A percentile compares a stretch with the other conserved stretches of the same genome.
These are phyloP conservation scores for Rynchops niger DNA, from an alignment of 2,113 vertebrate species.

Conservation along the genomic window DNA sequence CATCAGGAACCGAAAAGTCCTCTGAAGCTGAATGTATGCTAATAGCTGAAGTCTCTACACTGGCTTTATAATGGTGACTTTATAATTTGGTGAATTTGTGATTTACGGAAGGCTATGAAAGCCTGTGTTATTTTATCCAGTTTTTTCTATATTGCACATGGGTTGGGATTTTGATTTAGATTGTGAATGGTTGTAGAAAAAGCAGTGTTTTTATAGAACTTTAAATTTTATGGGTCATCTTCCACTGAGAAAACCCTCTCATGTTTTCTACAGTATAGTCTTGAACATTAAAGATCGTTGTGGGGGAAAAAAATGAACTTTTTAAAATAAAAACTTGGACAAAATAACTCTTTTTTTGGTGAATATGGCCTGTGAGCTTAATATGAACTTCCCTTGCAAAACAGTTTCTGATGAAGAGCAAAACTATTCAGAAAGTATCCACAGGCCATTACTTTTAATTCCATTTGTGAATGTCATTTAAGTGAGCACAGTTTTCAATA, in stretches of 20 bases:
- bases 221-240: background rate
- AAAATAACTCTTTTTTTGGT: background rate
- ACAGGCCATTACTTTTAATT: conserved; percentile 30
- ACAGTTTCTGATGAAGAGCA: background rate
- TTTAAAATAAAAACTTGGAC: background rate
- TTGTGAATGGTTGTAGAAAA: background rate
- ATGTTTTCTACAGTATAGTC: background rate
- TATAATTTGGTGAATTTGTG: too few relatives aligned
- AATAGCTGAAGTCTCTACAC: background rate
- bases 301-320: background rate
- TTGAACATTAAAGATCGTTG: background rate
- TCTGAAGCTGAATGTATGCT: background rate
- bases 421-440: background rate
- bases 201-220: background rate
- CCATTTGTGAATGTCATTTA: background rate
- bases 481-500: background rate
- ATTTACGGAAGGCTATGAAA: background rate
- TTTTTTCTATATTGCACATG: background rate
- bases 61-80: background rate
- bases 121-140: background rate
- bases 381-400: background rate
- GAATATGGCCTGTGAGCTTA: background rate
- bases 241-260: background rate
- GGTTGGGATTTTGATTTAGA: background rate
- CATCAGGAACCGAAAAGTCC: background rate